These are phyloP conservation scores for Euzetes globulus DNA, from an alignment of 2,888 invertebrate species.

Conservation along the genomic window DNA sequence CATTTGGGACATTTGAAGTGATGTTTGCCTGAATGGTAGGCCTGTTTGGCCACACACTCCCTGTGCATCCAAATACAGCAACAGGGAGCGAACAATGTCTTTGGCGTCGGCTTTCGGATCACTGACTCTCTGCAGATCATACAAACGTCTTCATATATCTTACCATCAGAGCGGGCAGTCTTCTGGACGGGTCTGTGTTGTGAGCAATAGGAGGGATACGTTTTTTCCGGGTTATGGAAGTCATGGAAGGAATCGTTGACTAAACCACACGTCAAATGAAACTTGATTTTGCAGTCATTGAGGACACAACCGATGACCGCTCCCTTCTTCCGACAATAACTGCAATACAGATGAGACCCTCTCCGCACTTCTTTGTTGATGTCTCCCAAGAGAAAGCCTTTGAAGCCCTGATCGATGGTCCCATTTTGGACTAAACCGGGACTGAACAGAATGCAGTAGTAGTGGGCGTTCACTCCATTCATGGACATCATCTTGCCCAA, in stretches of 20 bases:
- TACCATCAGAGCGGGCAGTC: neutral
- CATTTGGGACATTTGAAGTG: constrained; percentile 34
- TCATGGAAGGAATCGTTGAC: constrained; percentile 13
- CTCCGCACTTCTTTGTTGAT: constrained; percentile 28
- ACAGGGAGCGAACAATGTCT: constrained; percentile 8
- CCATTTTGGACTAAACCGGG: constrained; percentile 30
- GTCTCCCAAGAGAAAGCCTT: constrained; percentile 29
- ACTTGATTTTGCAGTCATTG: neutral
- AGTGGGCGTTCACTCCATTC: constrained; percentile 20
- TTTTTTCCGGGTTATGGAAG: constrained; percentile 2
- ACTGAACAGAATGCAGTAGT: constrained; percentile 27
- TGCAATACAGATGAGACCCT: constrained; percentile 19
- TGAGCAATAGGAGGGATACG: constrained; percentile 28
- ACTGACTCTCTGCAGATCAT: constrained; percentile 23
- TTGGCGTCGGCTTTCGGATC: neutral
- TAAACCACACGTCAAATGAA: constrained; percentile 32
- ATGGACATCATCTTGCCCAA: constrained; percentile 22
- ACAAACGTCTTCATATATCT: constrained; percentile 6
- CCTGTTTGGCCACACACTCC: constrained; percentile 24
- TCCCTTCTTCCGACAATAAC: constrained; percentile 26
- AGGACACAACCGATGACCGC: constrained; percentile 28
- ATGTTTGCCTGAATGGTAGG: constrained; percentile 25
- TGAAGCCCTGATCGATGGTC: neutral
- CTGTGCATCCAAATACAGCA: constrained; percentile 27
- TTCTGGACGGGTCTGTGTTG: constrained; percentile 21